Base-by-base conservation (phyloP, 2,113 vertebrate genomes). In the Ariopsis seemanni region DNA sequence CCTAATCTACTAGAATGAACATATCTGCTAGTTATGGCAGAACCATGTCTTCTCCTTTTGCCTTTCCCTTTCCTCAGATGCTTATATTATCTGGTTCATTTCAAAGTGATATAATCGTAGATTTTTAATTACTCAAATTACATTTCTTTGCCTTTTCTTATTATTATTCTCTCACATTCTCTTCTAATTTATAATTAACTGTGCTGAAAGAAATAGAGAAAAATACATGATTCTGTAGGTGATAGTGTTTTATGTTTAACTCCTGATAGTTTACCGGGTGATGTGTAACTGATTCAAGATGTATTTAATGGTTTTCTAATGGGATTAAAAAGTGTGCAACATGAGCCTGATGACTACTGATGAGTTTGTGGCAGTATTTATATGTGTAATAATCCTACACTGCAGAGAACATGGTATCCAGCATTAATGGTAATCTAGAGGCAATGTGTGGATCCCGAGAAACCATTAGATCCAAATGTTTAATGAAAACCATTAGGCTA, bases 71-170 rank as follows among this genome's bases (percentile, higher is more conserved):
- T 42, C 42, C 22, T 55, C 8, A 27, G 22, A 75, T 9, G 4
- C 34, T 75, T 7, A 30, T 34, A 14, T 65, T 53, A 63, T 78
- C 42, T 20, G n/a, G 42, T 9, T 63, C 58, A 20, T 53, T 30
- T 65, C 7, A 63, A 78, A 78, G 48, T 53, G n/a, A 8, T 85
- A 20, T n/a, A 25, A 77, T 10, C 18, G 1, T 75, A 50, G 20
- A 25, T 53, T 30, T 85, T 77, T 85, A 85, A 34, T 79, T 74
- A 57, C 25, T 65, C 48, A 69, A 52, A 86, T 86, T 75, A 74
- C 83, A 42, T 80, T 74, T 67, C 18, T 83, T 53, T 48, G 60
- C 18, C 25, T n/a, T 72, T 27, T 63, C 71, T 50, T 30, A 20
- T 34, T 52, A 22, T 60, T 62, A 17, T 57, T 5, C 48, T 78